These are phyloP conservation scores for Otolemur crassicaudatus DNA, from an alignment of 2,797 vertebrate species.

Conservation along the genomic window DNA sequence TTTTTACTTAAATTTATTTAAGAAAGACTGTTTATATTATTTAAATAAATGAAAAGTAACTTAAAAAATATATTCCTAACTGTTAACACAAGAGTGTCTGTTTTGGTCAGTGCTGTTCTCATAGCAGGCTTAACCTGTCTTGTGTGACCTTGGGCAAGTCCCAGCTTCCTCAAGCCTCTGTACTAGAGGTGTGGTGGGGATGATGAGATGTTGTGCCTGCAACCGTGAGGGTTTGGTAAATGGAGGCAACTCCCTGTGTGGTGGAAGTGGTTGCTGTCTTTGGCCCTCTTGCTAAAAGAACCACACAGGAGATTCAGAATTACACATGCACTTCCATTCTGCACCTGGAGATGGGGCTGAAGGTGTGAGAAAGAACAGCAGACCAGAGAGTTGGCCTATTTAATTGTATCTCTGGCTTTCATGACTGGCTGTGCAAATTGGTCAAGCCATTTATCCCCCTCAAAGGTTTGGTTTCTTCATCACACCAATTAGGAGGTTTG, in stretches of 20 bases:
- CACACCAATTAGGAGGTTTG: background rate
- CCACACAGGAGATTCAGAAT: background rate
- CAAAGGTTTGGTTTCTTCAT: background rate
- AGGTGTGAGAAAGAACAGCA: background rate
- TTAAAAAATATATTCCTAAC: background rate
- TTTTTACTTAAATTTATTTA: slow-evolving; percentile 44
- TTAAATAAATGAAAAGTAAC: slow-evolving; percentile 30
- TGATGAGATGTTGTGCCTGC: background rate
- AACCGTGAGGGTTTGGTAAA: background rate
- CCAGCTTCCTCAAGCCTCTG: background rate
- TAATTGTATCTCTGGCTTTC: background rate
- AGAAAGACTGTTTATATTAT: slow-evolving; percentile 3
- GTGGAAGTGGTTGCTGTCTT: background rate
- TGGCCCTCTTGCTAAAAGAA: background rate
- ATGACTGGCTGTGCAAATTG: background rate
- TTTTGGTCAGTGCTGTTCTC: background rate
- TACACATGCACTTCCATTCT: background rate
- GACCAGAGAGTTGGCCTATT: background rate
- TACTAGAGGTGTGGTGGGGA: background rate
- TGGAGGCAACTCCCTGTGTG: background rate
- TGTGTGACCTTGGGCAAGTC: background rate
- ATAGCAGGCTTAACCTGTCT: background rate
- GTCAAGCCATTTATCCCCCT: background rate
- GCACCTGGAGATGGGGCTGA: background rate
- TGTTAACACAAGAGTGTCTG: background rate